These are phyloP conservation scores for Tokudaia muenninki DNA, from an alignment of 2,797 vertebrate genomes.

Conservation along the genomic window DNA sequence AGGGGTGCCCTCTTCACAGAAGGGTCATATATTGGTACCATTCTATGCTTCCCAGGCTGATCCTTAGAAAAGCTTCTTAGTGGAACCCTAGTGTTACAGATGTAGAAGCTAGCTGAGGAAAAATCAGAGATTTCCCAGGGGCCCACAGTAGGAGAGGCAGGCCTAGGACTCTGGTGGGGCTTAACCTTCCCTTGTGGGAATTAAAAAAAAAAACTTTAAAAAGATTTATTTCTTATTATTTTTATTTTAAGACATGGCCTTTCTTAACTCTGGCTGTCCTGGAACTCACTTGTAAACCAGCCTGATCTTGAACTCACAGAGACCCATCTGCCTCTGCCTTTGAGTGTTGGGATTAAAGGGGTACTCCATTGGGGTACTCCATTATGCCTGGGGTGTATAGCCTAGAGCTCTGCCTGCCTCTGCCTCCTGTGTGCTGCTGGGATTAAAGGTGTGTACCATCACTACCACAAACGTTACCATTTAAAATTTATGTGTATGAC, in stretches of 20 bases:
- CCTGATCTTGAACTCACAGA: neutral
- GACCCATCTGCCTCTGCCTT: neutral
- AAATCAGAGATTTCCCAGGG: conserved; percentile 56
- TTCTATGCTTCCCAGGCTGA: neutral
- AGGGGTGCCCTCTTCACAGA: neutral
- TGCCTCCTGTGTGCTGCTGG: too few relatives aligned
- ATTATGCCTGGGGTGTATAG: neutral
- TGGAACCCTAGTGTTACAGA: conserved; percentile 26
- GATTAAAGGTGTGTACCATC: neutral
- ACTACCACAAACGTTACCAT: neutral
- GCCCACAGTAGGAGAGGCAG: neutral
- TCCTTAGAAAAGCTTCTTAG: conserved; percentile 5
- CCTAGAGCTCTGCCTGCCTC: too few relatives aligned
- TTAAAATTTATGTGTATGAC: neutral
- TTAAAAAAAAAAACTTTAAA: neutral
- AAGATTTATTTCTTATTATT: neutral
- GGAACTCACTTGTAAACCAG: neutral
- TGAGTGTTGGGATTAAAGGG: neutral
- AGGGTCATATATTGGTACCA: neutral
- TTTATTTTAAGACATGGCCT: neutral
- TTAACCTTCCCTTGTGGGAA: conserved; percentile 33
- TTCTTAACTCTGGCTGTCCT: neutral
- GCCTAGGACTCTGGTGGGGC: neutral
- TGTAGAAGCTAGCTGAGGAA: conserved; percentile 50
- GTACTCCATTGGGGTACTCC: too few relatives aligned